Percentiles rank a stretch among this genome's conserved stretches.
Conservation (phyloP, 2,797 vertebrate genomes). For the Syngnathus rostellatus region DNA sequence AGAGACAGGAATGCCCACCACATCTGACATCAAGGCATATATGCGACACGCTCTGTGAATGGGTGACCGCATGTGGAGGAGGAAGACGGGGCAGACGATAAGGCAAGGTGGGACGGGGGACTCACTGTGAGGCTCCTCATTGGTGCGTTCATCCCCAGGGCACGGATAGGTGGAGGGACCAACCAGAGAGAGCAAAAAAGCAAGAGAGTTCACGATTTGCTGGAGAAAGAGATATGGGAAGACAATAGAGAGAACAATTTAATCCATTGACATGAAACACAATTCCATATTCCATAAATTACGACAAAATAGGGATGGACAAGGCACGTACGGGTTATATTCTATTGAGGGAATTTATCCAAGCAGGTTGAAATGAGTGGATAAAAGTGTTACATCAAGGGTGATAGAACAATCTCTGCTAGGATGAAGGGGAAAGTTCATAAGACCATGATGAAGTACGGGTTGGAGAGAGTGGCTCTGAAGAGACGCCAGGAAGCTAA, state of each 20-base stretch:
- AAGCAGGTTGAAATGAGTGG: too few species aligned
- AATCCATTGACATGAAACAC: background rate
- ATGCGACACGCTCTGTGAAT: constrained; percentile 70
- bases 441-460: too few species aligned
- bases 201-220: constrained; percentile 44
- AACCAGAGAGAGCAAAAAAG: constrained; percentile 55
- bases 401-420: too few species aligned
- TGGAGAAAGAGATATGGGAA: constrained; percentile 15
- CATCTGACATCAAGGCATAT: constrained; percentile 74
- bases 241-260: background rate
- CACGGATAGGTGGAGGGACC: constrained; percentile 64
- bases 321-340: too few species aligned
- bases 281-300: background rate
- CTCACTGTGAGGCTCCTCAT: constrained; percentile 85
- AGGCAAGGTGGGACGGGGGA: constrained; percentile 22
- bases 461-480: too few species aligned
- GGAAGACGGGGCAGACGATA: constrained; percentile 55
- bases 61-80: constrained; percentile 56
- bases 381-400: too few species aligned
- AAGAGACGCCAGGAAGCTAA: too few species aligned
- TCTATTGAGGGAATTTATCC: too few species aligned
- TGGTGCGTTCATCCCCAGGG: constrained; percentile 80
- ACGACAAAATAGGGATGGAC: too few species aligned
- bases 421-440: too few species aligned
- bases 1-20: constrained; percentile 75